These are phyloP conservation scores for Stichopus horrens DNA, from an alignment of 53 echinoderm and acorn worm species.

Conservation along the genomic window DNA sequence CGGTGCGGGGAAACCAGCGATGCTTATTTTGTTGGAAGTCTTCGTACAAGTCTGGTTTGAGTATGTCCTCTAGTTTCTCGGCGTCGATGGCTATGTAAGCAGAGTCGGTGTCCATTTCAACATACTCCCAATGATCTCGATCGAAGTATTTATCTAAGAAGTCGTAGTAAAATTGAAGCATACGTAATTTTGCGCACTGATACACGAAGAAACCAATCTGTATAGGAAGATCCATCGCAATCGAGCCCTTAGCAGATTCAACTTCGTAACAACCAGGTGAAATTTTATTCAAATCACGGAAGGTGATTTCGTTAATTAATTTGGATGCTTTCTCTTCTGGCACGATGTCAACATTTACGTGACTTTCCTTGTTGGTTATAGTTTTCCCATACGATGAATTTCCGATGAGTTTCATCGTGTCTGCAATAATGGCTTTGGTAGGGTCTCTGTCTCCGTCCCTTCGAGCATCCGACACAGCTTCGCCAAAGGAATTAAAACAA, in stretches of 20 bases:
- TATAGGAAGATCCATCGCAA: slow-evolving; percentile 44
- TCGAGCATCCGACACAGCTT: slow-evolving; percentile 54
- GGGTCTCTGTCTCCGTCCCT: slow-evolving; percentile 47
- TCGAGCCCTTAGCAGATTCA: too few relatives aligned
- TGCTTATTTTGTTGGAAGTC: slow-evolving; percentile 44
- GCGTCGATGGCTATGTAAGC: slow-evolving; percentile 61
- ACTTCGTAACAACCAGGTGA: too few relatives aligned
- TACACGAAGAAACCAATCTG: slow-evolving; percentile 68
- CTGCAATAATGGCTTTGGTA: slow-evolving; percentile 48
- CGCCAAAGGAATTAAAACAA: slow-evolving; percentile 48
- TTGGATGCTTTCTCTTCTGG: too few relatives aligned
- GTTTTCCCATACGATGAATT: slow-evolving; percentile 54
- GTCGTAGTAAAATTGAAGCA: slow-evolving; percentile 69
- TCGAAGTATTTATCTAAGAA: slow-evolving; percentile 55
- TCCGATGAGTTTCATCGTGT: slow-evolving; percentile 58
- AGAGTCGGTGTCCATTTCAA: slow-evolving; percentile 72
- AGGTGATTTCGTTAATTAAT: too few relatives aligned
- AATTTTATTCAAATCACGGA: too few relatives aligned
- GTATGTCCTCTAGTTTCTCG: slow-evolving; percentile 36
- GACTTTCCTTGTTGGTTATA: slow-evolving; percentile 41
- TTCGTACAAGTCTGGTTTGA: slow-evolving; percentile 46
- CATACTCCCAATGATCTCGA: slow-evolving; percentile 46
- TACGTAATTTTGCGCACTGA: slow-evolving; percentile 61
- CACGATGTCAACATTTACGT: slow-evolving; percentile 7
- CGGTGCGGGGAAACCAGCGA: slow-evolving; percentile 58